Evolutionary conservation across 1,140 invertebrate species (phyloP).

Genomic region (Drosophila nigromelanica): DNA sequence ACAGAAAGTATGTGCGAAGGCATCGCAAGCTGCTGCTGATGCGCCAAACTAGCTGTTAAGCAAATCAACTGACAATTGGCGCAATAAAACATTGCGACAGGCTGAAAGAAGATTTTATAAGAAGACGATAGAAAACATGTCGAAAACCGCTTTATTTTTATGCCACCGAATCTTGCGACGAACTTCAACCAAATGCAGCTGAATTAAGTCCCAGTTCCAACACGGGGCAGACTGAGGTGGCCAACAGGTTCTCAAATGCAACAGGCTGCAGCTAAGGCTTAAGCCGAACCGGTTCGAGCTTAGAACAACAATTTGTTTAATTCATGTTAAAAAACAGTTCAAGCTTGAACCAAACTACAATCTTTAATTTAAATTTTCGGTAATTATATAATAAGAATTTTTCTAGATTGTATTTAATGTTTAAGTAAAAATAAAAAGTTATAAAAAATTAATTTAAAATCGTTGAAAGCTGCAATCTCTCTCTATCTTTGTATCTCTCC

Average conservation of each 20-base stretch:
- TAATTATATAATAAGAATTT: too few species aligned
- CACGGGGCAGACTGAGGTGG: not conserved
- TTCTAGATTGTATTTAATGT: too few species aligned
- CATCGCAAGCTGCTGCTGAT: conserved; percentile 40
- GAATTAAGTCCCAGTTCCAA: not conserved
- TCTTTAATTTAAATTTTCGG: too few species aligned
- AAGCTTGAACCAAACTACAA: too few species aligned
- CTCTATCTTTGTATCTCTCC: too few species aligned
- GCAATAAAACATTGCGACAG: conserved; percentile 18
- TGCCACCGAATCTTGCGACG: not conserved
- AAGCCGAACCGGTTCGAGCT: too few species aligned
- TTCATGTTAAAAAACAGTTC: too few species aligned
- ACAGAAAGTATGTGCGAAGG: conserved; percentile 31
- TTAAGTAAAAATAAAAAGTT: too few species aligned
- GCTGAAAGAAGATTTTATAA: conserved; percentile 31
- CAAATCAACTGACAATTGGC: conserved; percentile 40
- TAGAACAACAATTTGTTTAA: too few species aligned
- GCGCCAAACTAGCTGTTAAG: conserved; percentile 39
- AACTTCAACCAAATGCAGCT: not conserved
- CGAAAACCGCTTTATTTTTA: conserved; percentile 16
- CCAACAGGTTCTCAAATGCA: not conserved
- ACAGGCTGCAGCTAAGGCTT: not conserved
- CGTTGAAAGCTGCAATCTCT: too few species aligned
- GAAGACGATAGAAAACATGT: not conserved
- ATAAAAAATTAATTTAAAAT: too few species aligned